phyloP scores from a whole-genome alignment of 2,797 vertebrate genomes.

The Amazona ochrocephala region DNA sequence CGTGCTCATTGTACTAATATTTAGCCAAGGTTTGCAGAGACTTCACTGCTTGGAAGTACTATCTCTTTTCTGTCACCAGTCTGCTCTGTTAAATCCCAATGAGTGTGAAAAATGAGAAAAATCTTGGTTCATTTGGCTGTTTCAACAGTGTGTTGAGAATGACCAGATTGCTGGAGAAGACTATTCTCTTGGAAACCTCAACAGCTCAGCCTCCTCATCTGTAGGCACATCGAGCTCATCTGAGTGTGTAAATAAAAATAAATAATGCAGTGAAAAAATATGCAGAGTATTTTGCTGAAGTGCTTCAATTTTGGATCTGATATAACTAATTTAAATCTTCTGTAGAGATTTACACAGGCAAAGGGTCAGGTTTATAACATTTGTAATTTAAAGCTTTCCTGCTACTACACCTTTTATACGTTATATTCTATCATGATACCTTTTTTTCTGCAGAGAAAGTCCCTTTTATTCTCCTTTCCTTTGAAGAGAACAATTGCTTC shows the following conservation, averaged over 20 bases:
- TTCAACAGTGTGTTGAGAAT: constrained; percentile 21
- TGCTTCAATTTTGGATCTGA: constrained; percentile 15
- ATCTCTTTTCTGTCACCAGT: constrained; percentile 50
- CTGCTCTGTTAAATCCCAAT: constrained; percentile 45
- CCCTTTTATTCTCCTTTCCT: not conserved
- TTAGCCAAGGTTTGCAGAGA: constrained; percentile 6
- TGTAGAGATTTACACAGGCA: not conserved
- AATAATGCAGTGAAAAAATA: constrained; percentile 67
- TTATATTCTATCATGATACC: not conserved
- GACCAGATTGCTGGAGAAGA: constrained; percentile 60
- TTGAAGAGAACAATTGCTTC: constrained; percentile 31
- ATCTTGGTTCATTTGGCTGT: constrained; percentile 51
- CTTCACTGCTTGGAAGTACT: constrained; percentile 19
- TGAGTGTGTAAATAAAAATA: constrained; percentile 61
- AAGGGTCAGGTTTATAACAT: not conserved
- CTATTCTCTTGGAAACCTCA: constrained; percentile 10
- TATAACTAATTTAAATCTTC: constrained; percentile 26
- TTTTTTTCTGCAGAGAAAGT: constrained; percentile 4
- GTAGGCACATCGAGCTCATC: constrained; percentile 23
- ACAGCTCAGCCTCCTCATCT: constrained; percentile 31
- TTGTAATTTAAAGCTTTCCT: constrained; percentile 11
- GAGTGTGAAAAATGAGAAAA: constrained; percentile 37
- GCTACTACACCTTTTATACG: not conserved
- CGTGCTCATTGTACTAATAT: not conserved
- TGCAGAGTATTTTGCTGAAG: constrained; percentile 38